Conservation (phyloP, 37 sponge, comb jelly and placozoan species). For the Hexactinellida sp. region DNA sequence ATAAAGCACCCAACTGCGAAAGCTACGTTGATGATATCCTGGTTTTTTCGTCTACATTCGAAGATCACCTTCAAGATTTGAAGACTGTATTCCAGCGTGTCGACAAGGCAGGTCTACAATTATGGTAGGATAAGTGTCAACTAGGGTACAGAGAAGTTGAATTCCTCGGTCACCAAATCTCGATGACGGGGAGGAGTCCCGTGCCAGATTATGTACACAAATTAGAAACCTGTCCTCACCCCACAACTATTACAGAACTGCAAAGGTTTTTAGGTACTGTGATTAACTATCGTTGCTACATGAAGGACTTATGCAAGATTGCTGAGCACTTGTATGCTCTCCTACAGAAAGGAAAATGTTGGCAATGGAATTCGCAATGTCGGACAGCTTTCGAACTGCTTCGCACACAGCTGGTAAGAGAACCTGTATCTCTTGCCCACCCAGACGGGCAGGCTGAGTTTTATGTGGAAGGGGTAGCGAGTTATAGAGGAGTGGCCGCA, state of each 20-base stretch:
- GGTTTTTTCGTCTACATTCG: background rate
- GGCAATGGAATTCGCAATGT: background rate
- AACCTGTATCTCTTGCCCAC: background rate
- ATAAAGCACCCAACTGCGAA: background rate
- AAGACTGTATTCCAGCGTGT: background rate
- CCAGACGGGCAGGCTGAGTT: background rate
- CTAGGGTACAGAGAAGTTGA: background rate
- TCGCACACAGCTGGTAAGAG: background rate
- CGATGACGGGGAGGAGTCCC: background rate
- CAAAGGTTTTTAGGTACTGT: constrained; percentile 7
- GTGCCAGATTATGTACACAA: background rate
- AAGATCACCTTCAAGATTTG: background rate
- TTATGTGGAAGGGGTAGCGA: background rate
- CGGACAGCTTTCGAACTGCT: background rate
- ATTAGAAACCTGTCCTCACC: background rate
- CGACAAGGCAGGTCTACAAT: background rate
- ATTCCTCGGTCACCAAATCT: background rate
- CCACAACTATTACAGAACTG: background rate
- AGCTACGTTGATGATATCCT: background rate
- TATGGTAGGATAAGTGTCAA: background rate
- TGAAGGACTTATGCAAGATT: background rate
- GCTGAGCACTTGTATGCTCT: background rate
- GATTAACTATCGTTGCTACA: background rate
- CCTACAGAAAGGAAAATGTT: background rate
- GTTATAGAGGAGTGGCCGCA: background rate